Evolutionary conservation across 1,140 invertebrate species (phyloP).

Genomic region (Papilio polyxenes): DNA sequence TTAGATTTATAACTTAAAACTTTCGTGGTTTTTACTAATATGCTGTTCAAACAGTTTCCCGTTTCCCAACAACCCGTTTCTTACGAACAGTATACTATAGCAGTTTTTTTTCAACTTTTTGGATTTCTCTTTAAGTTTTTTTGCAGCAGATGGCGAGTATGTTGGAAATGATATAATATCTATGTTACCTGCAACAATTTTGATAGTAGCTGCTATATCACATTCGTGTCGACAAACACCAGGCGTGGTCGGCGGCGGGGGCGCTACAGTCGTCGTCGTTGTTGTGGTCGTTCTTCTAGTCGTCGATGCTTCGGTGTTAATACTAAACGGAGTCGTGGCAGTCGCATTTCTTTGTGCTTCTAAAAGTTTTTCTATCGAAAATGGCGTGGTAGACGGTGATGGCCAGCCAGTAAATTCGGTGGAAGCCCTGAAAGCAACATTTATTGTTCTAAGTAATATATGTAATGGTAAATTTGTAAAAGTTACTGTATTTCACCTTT

Average conservation of each 20-base stretch:
- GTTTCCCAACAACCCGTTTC: too few species aligned
- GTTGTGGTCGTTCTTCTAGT: conserved; percentile 85
- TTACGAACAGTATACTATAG: too few species aligned
- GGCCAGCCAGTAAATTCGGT: conserved; percentile 95
- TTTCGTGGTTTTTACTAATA: too few species aligned
- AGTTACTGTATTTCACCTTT: neutral
- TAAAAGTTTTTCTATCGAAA: conserved; percentile 90
- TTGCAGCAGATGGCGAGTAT: too few species aligned
- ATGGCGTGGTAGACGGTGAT: conserved; percentile 90
- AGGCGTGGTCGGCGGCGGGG: conserved; percentile 88
- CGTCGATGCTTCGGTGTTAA: conserved; percentile 80
- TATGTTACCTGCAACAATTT: conserved; percentile 85
- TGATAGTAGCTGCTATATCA: conserved; percentile 91
- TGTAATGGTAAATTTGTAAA: neutral
- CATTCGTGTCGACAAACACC: conserved; percentile 89
- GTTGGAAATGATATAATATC: neutral
- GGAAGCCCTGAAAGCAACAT: conserved; percentile 83
- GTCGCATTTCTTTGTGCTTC: conserved; percentile 86
- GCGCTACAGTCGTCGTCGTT: conserved; percentile 88
- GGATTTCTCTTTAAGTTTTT: too few species aligned
- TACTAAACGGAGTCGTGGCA: conserved; percentile 72
- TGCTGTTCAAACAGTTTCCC: too few species aligned
- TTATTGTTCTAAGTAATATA: conserved; percentile 6
- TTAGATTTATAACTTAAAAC: too few species aligned
- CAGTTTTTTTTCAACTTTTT: too few species aligned